Base-by-base conservation (phyloP, 2,888 invertebrate species). In the Druceiella hillmani region DNA sequence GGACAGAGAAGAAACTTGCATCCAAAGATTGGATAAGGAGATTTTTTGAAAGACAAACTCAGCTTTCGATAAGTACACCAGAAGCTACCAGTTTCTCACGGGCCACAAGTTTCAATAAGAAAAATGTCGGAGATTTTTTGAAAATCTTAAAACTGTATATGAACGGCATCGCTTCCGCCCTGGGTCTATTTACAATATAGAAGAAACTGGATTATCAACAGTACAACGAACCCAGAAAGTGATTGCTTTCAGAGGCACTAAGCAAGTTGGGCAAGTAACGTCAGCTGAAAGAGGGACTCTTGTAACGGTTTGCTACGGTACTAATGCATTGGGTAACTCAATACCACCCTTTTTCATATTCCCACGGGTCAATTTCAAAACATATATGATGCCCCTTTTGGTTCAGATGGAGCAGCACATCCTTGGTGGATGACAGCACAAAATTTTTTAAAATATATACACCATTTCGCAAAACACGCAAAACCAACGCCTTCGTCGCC, bases 181-280 rank as follows among this genome's bases (percentile, higher is more conserved):
- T 5, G 45, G 48, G 35, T 39, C 46, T 38, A 52, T 50, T 22
- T 50, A 51, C 26, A 49, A 51, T 44, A 43, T 45, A 27, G 50
- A 50, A 14, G 48, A 52, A 43, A 50, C 49, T 22, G 50, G 48
- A 38, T 36, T 50, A 10, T 34, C 45, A 9, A 45, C 48, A 3
- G 40, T 45, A 7, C 47, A 50, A 16, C 44, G 44, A 13, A 45
- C 49, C 11, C 38, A 42, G 27, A 47, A 24, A 47, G 45, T 50
- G 42, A 45, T 50, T 44, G 49, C 51, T 43, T 22, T 30, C n/a
- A 49, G 36, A 45, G 48, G 48, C 43, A 17, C 44, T 2, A 48
- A 50, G 29, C 47, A 48, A 47, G 44, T 50, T 40, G 49, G 50
- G 26, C 46, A 49, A 46, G 45, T 31, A 49, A 51, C 51, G 26